These are phyloP conservation scores for Cladopsammia gracilis DNA, from an alignment of 64 coral and sea anemone genomes.

Conservation along the genomic window DNA sequence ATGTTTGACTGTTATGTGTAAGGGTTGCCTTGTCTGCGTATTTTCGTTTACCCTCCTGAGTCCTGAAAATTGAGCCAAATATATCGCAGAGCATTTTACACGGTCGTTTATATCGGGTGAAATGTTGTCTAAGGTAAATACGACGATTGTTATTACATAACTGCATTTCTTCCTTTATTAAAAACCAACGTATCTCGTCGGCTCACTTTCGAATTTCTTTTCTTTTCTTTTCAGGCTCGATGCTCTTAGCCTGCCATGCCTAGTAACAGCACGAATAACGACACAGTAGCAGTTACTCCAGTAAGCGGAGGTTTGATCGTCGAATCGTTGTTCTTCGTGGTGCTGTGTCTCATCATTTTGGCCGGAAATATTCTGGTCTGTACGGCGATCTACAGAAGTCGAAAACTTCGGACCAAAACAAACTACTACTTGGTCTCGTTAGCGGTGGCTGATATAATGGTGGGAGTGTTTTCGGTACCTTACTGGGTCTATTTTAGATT, in stretches of 20 bases:
- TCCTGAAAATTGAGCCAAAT: too few species aligned
- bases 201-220: neutral
- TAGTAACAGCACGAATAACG: neutral
- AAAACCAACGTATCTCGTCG: too few species aligned
- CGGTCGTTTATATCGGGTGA: too few species aligned
- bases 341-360: constrained; percentile 71
- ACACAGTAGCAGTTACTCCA: neutral
- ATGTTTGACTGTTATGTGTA: too few species aligned
- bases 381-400: constrained; percentile 73
- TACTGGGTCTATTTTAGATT: constrained; percentile 90
- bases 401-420: constrained; percentile 90
- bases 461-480: constrained; percentile 76
- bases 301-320: neutral
- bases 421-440: constrained; percentile 86
- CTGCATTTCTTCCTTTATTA: too few species aligned
- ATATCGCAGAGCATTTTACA: too few species aligned
- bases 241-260: neutral
- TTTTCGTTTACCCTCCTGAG: too few species aligned
- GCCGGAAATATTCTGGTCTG: constrained; percentile 90
- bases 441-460: constrained; percentile 83
- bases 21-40: too few species aligned
- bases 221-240: neutral
- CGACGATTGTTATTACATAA: too few species aligned
- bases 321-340: constrained; percentile 58
- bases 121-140: too few species aligned